Evolutionary conservation across 53 echinoderm and acorn worm species (phyloP), one percentile per base, ranked within the genome.

Genomic region (Crossaster papposus): DNA sequence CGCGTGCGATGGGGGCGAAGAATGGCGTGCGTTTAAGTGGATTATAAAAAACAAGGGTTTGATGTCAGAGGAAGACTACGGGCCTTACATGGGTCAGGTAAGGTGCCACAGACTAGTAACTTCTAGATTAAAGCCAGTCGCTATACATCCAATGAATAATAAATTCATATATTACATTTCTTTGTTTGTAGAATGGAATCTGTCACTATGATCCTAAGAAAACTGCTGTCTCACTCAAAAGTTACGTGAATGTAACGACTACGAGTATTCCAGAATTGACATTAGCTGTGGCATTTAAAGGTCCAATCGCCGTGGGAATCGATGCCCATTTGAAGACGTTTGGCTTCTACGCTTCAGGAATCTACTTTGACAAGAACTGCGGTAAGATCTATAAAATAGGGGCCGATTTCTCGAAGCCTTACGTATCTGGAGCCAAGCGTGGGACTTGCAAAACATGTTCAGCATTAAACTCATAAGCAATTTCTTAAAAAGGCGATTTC

Each of bases 1-100:
- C 77, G 99, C 89, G 0, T 99, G 99, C 31, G 94, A 98, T 24
- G 99, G 99, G 0, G 99, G 99, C 6, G 99, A 99, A 70, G 96
- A 96, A 75, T 99, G 89, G 89, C 81, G 96, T 8, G 88, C 93
- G 0, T 99, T 94, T 54, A 73, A 83, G 14, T 98, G 93, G 92
- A 91, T 96, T 22, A 94, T 91, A 71, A 73, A 94, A 63, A 88
- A 99, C 23, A 89, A 90, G 28, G 99, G 99, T 1, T 54, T 99
- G 22, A 88, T 89, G 52, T 55, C 92, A 0, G 99, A 99, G 50
- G 93, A 96, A 36, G 92, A 91, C 13, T 99, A 99, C 68, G 99
- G 96, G 37, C 79, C 91, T 15, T 99, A 99, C 80, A 78, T 99
- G 53, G 99, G 96, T 72, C 99, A 99, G 96, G 96, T 96, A 86